These are phyloP conservation scores for Cyrtodaria siliqua DNA, from an alignment of 2,888 invertebrate genomes.

Conservation along the genomic window DNA sequence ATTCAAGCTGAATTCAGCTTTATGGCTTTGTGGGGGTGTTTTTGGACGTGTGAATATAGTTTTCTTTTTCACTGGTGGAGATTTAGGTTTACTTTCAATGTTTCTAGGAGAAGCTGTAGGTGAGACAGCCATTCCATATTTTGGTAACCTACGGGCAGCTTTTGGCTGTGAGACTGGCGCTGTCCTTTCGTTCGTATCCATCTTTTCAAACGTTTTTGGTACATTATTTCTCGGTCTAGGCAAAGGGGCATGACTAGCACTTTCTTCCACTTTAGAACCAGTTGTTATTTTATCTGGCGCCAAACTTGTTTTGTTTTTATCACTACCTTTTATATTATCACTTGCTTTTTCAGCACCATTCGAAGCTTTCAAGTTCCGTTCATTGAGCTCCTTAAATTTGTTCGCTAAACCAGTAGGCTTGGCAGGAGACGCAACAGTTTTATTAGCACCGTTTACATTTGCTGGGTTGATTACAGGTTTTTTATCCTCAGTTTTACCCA, in stretches of 20 bases:
- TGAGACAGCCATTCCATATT: conserved; percentile 1
- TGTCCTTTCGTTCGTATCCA: conserved; percentile 59
- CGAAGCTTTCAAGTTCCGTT: conserved; percentile 47
- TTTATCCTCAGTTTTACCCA: too few species aligned
- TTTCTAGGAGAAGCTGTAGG: conserved; percentile 42
- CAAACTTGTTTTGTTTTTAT: conserved; percentile 7
- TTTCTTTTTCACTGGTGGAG: conserved; percentile 23
- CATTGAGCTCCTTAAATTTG: conserved; percentile 60
- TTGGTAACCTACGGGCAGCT: conserved; percentile 47
- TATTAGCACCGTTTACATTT: conserved; percentile 6
- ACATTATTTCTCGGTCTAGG: conserved; percentile 61
- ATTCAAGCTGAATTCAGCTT: conserved; percentile 42
- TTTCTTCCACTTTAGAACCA: too few species aligned
- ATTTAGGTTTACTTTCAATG: conserved; percentile 33
- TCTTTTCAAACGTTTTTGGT: conserved; percentile 56
- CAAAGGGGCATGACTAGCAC: conserved; percentile 36
- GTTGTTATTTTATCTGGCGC: not conserved
- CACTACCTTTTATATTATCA: conserved; percentile 4
- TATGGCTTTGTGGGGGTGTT: conserved; percentile 41
- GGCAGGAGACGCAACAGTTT: not conserved
- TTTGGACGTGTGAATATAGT: conserved; percentile 43
- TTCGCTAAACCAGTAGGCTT: conserved; percentile 38
- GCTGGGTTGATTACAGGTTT: not conserved
- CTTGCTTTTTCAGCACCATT: not conserved
- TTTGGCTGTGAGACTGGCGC: conserved; percentile 39